Percentiles rank a stretch among this genome's conserved stretches.
Evolutionary conservation across 2,888 invertebrate genomes (phyloP).

Genomic region (Pyrocoelia pectoralis): DNA sequence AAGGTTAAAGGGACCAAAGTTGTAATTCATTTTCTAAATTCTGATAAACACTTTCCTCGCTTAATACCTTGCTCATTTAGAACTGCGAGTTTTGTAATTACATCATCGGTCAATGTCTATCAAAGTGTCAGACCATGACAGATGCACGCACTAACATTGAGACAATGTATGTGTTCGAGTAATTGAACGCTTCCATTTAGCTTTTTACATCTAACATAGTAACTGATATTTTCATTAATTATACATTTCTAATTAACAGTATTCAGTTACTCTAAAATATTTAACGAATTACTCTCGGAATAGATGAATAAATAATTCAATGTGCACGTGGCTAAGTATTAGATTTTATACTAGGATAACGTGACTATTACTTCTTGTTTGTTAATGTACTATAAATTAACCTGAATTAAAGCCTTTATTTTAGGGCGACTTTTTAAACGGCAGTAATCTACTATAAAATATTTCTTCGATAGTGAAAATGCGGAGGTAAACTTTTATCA

Average conservation of each 20-base stretch:
- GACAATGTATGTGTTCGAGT: conserved; percentile 18
- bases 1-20: background rate
- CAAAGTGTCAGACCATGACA: conserved; percentile 50
- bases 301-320: background rate
- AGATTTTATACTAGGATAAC: background rate
- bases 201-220: conserved; percentile 11
- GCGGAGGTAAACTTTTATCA: background rate
- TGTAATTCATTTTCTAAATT: background rate
- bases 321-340: background rate
- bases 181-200: conserved; percentile 15
- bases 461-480: background rate
- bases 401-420: background rate
- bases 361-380: background rate
- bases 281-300: background rate
- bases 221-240: background rate
- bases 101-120: conserved; percentile 55
- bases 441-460: too few relatives aligned
- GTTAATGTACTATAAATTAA: background rate
- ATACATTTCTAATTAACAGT: background rate
- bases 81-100: conserved; percentile 48
- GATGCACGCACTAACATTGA: conserved; percentile 48
- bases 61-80: conserved; percentile 20
- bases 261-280: background rate
- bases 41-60: conserved; percentile 8
- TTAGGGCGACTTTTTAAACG: background rate